phyloP scores from a whole-genome alignment of 1,140 invertebrate genomes.

The Rhyzopertha dominica region DNA sequence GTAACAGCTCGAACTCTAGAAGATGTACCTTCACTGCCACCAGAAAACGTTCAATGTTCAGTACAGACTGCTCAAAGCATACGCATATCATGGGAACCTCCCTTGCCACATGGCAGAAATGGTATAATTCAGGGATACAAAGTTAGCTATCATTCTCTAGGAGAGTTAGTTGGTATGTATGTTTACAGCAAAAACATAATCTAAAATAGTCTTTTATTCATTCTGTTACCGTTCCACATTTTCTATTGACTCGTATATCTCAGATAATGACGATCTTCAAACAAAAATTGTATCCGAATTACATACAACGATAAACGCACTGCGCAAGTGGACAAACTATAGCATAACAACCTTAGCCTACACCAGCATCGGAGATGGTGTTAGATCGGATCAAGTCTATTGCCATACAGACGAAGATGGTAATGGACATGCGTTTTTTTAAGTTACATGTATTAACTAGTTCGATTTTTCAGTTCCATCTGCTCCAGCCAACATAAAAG shows the following conservation, averaged over 20 bases:
- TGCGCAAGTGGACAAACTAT: constrained; percentile 89
- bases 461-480: constrained; percentile 64
- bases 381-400: constrained; percentile 73
- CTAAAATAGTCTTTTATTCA: background rate
- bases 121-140: constrained; percentile 86
- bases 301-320: constrained; percentile 59
- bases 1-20: constrained; percentile 72
- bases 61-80: constrained; percentile 77
- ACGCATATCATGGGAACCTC: constrained; percentile 81
- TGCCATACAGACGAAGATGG: constrained; percentile 90
- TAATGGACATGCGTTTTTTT: constrained; percentile 44
- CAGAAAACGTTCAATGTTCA: constrained; percentile 70
- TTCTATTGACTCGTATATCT: background rate
- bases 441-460: background rate
- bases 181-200: background rate
- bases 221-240: constrained; percentile 5
- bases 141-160: constrained; percentile 68
- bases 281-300: constrained; percentile 65
- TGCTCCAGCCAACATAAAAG: constrained; percentile 82
- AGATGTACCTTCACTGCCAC: constrained; percentile 72
- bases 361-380: constrained; percentile 84
- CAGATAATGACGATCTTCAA: constrained; percentile 56
- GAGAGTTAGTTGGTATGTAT: constrained; percentile 64
- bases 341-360: constrained; percentile 83
- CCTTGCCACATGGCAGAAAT: constrained; percentile 73